Base-by-base conservation (phyloP, 2,113 vertebrate genomes). In the Takifugu bimaculatus region DNA sequence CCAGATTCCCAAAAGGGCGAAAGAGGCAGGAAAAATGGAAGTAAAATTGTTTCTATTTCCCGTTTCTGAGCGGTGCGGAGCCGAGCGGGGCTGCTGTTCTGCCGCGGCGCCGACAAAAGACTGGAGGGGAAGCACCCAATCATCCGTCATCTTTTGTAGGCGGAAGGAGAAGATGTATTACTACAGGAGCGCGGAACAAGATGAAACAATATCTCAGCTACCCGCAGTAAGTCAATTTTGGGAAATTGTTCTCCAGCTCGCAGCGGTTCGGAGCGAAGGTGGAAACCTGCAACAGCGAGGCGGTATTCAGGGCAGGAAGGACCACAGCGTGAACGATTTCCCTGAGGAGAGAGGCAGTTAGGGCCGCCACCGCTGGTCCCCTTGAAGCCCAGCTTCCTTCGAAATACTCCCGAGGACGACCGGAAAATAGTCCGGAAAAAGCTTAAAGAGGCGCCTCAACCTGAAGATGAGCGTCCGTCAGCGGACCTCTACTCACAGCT, bases 401-500 rank as follows among this genome's bases (percentile, higher is more conserved):
- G 52, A 28, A 57, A 50, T 48, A 56, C 25, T 25, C 13, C 48
- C 15, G 20, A 57, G 60, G 48, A 27, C 2, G 43, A 55, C 10
- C 9, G 59, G 2, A 15, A 55, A n/a, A 56, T 9, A 5, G 44
- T 42, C 20, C 20, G 20, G 57, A 65, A 50, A 39, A 59, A 60
- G 26, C n/a, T 48, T 50, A 6, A 65, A 48, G 28, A 67, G 3
- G 4, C 43, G 13, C 4, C 3, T 20, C 26, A 42, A 10, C 12
- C 25, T 20, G 20, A 20, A 20, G 20, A 20, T 20, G 20, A 20
- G 20, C 20, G 20, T 20, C 20, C 20, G 20, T 20, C 20, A 13
- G 42, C 2, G n/a, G 11, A 6, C 6, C 15, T 55, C 35, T 55
- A 77, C 80, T 81, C 56, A 81, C 95, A 93, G 77, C 90, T 88